Base-by-base conservation (phyloP, 2,113 vertebrate species). In the Proteles cristata region DNA sequence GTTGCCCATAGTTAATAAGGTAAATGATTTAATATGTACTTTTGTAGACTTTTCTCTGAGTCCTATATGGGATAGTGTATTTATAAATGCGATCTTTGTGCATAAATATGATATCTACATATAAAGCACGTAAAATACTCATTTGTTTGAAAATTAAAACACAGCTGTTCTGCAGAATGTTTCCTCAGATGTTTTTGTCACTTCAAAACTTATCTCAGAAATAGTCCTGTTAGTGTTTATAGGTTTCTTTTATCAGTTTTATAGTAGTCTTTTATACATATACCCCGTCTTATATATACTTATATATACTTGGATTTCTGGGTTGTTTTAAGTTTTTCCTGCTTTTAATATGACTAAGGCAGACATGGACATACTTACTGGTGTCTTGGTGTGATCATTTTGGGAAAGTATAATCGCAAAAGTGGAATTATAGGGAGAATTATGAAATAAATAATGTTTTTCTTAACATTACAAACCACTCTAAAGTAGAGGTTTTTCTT, bases 121-220 rank as follows among this genome's bases (percentile, higher is more conserved):
- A 31, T 86, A 81, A 76, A 83, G 16, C 58, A 79, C 12, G 11
- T 80, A 48, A 53, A 39, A 35, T 90, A 76, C 55, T 93, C 21
- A 91, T 83, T 93, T 16, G 88, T 79, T 94, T 88, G 43, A 93
- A 93, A 89, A 89, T 81, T 50, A 12, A 89, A 85, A 91, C 68
- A 65, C 21, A 79, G 1, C 6, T 77, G 0, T 74, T 66, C 35
- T 43, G 26, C 35, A 74, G 45, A 91, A n/a, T 86, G 12, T 93
- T 86, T 28, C 55, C 12, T 77, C 15, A 86, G 25, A 55, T 83
- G 3, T 77, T 87, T 96, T 81, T 73, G 15, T 26, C 16, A 43
- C 23, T 81, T 90, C 45, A 55, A 86, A 79, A 73, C 9, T 81
- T 95, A 74, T 2, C 16, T 89, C 83, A 35, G 21, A 69, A 33